phyloP scores from a whole-genome alignment of 92 coral and sea anemone species.

The Parazoanthus swiftii region DNA sequence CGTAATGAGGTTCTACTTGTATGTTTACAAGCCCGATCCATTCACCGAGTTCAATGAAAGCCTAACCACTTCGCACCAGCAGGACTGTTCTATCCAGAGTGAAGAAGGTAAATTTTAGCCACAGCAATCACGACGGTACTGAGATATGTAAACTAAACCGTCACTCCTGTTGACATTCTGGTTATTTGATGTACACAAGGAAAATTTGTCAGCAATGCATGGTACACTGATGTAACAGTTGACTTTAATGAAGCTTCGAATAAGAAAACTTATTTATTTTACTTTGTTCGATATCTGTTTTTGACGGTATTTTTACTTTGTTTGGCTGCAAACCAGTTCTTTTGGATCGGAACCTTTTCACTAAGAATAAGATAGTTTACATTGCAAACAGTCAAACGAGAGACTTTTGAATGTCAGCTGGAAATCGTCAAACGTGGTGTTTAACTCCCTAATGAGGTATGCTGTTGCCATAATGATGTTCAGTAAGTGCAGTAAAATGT shows the following conservation, averaged over 20 bases:
- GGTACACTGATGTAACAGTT: background rate
- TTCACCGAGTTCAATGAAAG: background rate
- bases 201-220: background rate
- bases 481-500: too few relatives aligned
- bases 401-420: too few relatives aligned
- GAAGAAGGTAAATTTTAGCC: slow-evolving; percentile 1
- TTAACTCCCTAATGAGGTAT: too few relatives aligned
- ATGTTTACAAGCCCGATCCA: slow-evolving; percentile 55
- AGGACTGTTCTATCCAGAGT: slow-evolving; percentile 3
- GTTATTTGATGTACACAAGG: background rate
- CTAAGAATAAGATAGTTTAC: too few relatives aligned
- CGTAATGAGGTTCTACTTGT: slow-evolving; percentile 65
- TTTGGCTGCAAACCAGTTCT: too few relatives aligned
- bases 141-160: background rate
- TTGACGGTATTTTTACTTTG: too few relatives aligned
- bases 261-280: too few relatives aligned
- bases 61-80: background rate
- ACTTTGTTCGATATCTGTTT: too few relatives aligned
- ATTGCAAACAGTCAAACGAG: too few relatives aligned
- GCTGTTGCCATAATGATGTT: too few relatives aligned
- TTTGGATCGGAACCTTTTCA: too few relatives aligned
- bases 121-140: background rate
- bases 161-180: background rate
- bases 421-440: too few relatives aligned
- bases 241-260: background rate